phyloP scores from a whole-genome alignment of 2,888 invertebrate genomes.

The Himalopsyche kuldschensis region DNA sequence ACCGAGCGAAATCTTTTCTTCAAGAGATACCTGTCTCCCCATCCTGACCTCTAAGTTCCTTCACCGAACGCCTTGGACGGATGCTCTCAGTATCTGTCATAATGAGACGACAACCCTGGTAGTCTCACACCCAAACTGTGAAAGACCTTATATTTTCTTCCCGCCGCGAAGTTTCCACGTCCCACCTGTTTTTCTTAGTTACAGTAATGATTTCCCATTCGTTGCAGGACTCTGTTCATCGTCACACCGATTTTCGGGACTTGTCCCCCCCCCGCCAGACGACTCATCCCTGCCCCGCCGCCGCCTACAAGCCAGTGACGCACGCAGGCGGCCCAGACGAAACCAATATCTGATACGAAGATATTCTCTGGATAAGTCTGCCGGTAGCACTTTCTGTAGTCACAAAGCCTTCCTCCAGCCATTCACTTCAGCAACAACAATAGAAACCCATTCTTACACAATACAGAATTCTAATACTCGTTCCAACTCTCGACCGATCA shows the following conservation, averaged over 20 bases:
- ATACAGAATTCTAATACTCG: no score
- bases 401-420: neutral
- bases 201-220: neutral
- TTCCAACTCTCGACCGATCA: no score
- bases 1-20: no score
- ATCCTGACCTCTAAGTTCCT: no score
- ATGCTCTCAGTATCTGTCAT: no score
- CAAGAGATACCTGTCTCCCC: no score
- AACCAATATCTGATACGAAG: neutral
- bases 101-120: no score
- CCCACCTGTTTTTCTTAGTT: neutral
- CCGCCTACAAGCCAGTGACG: neutral
- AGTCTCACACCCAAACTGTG: no score
- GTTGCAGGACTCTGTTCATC: neutral
- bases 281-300: neutral
- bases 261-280: neutral
- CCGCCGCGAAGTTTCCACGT: no score
- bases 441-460: neutral
- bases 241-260: neutral
- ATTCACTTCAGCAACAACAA: neutral
- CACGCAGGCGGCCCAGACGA: neutral
- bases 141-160: no score
- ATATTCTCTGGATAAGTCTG: neutral
- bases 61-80: no score
- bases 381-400: neutral